Conservation (phyloP, 2,888 invertebrate species). For the Callyntrura guangdongensis region DNA sequence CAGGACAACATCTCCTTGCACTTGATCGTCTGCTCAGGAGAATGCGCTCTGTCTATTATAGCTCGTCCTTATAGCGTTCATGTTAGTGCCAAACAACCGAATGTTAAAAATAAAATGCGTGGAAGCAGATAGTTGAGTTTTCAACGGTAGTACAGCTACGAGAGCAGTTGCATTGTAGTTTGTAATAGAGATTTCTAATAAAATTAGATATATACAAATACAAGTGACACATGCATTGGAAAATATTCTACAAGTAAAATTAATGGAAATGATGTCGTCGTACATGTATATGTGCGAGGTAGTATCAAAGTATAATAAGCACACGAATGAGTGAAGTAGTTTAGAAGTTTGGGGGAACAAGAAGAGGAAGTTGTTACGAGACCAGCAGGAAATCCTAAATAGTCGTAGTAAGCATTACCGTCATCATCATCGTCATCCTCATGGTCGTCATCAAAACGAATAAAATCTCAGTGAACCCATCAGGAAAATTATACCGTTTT, state of each 20-base stretch:
- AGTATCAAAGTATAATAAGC: too few relatives aligned
- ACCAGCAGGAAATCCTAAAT: conserved; percentile 77
- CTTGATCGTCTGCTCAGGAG: conserved; percentile 16
- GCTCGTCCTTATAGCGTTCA: too few relatives aligned
- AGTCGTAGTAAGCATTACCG: conserved; percentile 67
- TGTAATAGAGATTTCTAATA: conserved; percentile 11
- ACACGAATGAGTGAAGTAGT: neutral
- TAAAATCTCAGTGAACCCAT: conserved; percentile 77
- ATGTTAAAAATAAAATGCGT: neutral
- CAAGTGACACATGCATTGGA: conserved; percentile 1
- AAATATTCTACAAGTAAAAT: neutral
- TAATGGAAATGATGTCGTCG: neutral
- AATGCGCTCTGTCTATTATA: conserved; percentile 3
- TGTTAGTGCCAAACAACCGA: too few relatives aligned
- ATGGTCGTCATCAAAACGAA: conserved; percentile 60
- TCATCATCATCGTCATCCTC: conserved; percentile 65
- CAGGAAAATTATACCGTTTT: conserved; percentile 77
- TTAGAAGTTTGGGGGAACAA: conserved; percentile 43
- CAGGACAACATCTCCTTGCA: neutral
- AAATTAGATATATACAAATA: conserved; percentile 41
- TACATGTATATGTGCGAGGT: neutral
- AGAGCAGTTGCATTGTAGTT: neutral
- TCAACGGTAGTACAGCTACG: neutral
- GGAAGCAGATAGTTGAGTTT: neutral
- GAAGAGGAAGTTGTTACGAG: conserved; percentile 73